Evolutionary conservation across 1,140 invertebrate species (phyloP).

Genomic region (Glomeris maerens): DNA sequence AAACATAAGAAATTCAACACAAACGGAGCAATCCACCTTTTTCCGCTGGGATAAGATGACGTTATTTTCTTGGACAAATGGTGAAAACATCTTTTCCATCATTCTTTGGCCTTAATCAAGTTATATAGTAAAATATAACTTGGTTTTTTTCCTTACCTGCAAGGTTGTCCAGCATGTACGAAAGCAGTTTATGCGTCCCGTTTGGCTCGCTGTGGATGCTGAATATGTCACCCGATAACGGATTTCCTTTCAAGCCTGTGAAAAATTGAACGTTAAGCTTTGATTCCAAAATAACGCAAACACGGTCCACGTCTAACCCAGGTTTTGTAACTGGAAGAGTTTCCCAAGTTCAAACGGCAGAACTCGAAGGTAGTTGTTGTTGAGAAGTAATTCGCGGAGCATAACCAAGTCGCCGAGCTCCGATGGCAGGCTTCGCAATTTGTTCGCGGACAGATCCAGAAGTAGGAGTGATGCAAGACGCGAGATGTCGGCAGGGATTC

Average conservation of each 20-base stretch:
- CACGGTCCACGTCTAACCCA: constrained; percentile 28
- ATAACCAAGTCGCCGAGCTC: constrained; percentile 90
- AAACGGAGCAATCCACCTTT: too few species aligned
- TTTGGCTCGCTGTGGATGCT: constrained; percentile 80
- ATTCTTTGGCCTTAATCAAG: too few species aligned
- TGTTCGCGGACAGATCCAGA: constrained; percentile 86
- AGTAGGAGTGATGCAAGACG: constrained; percentile 64
- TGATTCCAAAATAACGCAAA: background rate
- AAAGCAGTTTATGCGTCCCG: constrained; percentile 82
- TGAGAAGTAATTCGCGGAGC: constrained; percentile 82
- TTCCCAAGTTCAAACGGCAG: constrained; percentile 95
- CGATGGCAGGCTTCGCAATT: constrained; percentile 78
- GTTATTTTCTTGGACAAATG: too few species aligned
- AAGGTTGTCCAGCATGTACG: constrained; percentile 85
- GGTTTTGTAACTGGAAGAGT: constrained; percentile 79
- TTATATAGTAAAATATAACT: too few species aligned
- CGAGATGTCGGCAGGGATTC: constrained; percentile 75
- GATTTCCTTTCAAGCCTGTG: constrained; percentile 82
- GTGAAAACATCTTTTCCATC: too few species aligned
- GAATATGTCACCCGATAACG: constrained; percentile 79
- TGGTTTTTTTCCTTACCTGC: constrained; percentile 58
- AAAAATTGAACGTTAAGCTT: constrained; percentile 24
- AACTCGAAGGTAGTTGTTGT: constrained; percentile 81
- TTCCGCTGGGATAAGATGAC: too few species aligned
- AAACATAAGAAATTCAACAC: too few species aligned